Conservation (phyloP, 2,113 vertebrate species). For the Corythornis vintsioides region DNA sequence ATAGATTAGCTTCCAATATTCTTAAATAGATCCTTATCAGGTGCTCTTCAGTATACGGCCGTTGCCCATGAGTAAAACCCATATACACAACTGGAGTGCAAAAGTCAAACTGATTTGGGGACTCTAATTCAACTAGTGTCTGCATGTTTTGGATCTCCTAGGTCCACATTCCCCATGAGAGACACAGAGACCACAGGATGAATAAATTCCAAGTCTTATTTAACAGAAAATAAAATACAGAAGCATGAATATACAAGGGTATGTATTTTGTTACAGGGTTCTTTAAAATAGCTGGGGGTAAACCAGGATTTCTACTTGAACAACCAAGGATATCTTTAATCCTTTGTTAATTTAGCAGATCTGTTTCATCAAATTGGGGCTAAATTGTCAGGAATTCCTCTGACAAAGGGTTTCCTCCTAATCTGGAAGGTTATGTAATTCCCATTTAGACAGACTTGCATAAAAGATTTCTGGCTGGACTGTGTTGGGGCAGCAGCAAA, state of each 20-base stretch:
- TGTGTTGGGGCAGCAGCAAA: neutral
- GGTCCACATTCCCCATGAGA: neutral
- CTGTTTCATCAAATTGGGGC: neutral
- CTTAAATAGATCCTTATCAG: neutral
- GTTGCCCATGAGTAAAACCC: neutral
- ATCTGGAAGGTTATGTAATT: neutral
- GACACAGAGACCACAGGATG: neutral
- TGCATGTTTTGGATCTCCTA: neutral
- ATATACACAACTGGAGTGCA: neutral
- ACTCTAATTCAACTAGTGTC: neutral
- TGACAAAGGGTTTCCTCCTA: neutral
- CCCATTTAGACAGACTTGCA: neutral
- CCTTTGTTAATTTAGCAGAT: neutral
- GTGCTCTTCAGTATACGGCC: neutral
- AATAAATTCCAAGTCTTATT: neutral
- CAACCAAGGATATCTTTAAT: fast-evolving
- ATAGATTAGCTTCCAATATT: neutral
- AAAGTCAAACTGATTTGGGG: neutral
- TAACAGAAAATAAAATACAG: neutral
- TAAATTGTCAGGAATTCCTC: neutral
- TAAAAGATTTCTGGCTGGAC: too few relatives aligned
- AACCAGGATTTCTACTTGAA: neutral
- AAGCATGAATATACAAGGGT: fast-evolving
- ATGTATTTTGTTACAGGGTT: neutral
- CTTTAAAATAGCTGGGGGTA: neutral